Evolutionary conservation across 30 jellyfish, hydroid and myxozoan species (phyloP), one percentile per base, ranked within the genome.

Genomic region (Morbakka virulenta): DNA sequence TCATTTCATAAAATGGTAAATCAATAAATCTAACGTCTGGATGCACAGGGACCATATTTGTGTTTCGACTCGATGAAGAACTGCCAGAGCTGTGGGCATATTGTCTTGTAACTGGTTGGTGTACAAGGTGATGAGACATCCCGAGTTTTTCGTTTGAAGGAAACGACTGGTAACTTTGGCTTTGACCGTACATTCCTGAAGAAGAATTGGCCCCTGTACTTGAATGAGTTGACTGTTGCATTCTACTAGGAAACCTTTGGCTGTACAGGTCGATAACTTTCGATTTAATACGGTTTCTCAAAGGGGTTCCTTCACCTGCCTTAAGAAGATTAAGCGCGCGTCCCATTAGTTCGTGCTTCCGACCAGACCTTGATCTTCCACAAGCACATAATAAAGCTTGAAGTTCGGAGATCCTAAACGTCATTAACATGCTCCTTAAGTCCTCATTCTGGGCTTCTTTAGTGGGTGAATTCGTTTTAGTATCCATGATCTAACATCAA

Each of bases 311-410:
- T 62, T 81, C 95, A 22, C 93, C 41, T 28, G 74, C 84, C 72
- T 76, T 76, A 23, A 91, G 64, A 3, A 91, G 73, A 67, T 77
- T 84, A 26, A 91, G 34, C 0, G 98, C 96, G 28, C 98, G 76
- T 27, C 95, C 95, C 17, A 83, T 82, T 4, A 91, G 91, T 49
- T 91, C 98, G 49, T 84, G 94, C 61, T 91, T 91, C 3, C 98
- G 82, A 2, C 98, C 98, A 12, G 98, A 77, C 27, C 98, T 71
- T 28, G 95, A 87, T 64, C 98, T 79, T 32, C 98, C 96, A 72
- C 96, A 84, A 0, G 95, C 68, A 41, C 94, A 72, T 4, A 91
- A 78, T 35, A 91, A 85, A 33, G 95, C 82, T 73, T 85, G 98
- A 30, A 91, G 69, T 31, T 91, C 98, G 2, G 96, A 73, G 24